These are phyloP conservation scores for Perccottus glenii DNA, from an alignment of 2,113 vertebrate species.

Conservation along the genomic window DNA sequence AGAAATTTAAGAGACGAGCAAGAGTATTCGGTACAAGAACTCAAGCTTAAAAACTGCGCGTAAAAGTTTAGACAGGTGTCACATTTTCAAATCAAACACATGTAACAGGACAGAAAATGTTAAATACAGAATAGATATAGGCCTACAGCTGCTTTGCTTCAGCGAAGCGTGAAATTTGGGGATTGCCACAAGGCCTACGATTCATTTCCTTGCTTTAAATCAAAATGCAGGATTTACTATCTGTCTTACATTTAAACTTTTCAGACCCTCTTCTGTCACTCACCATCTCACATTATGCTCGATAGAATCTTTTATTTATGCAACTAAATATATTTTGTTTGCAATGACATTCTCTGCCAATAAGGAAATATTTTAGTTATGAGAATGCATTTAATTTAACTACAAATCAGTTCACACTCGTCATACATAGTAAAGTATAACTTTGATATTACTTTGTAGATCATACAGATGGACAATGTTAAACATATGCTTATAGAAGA, in stretches of 20 bases:
- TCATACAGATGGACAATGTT: no score
- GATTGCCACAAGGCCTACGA: conserved; percentile 54
- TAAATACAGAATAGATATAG: conserved; percentile 14
- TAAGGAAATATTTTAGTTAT: no score
- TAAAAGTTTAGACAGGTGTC: neutral
- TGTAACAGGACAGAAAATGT: neutral
- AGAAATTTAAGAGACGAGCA: no score
- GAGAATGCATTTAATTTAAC: no score
- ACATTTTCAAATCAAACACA: neutral
- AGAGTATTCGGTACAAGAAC: neutral
- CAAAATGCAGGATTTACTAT: conserved; percentile 65
- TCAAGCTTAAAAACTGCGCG: neutral
- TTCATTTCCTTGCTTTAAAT: conserved; percentile 70
- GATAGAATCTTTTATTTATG: no score
- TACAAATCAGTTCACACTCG: no score
- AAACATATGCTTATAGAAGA: no score
- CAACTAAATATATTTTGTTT: no score
- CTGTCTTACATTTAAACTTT: conserved; percentile 39
- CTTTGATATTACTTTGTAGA: no score
- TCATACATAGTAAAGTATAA: no score
- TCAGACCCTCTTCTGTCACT: conserved; percentile 19
- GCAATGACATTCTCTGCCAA: no score
- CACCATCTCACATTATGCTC: conserved; percentile 18
- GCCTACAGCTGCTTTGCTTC: conserved; percentile 65
- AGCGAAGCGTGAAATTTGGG: conserved; percentile 65